Conservation (phyloP, 2,888 invertebrate genomes). For the Tiliacea aurago region DNA sequence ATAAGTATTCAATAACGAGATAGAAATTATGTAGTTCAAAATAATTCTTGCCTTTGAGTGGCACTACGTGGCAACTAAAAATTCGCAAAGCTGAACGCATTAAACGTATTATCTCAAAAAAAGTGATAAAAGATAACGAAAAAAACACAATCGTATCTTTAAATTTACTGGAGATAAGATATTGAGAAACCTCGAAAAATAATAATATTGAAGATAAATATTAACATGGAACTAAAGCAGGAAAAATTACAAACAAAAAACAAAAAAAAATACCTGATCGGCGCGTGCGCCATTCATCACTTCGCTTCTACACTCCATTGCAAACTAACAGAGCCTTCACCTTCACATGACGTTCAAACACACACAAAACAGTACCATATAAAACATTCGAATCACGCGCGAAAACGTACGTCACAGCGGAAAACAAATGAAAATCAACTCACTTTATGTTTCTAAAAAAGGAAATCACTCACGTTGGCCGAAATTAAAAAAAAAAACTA, state of each 20-base stretch:
- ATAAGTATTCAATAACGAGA: background rate
- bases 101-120: slow-evolving; percentile 5
- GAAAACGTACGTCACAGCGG: slow-evolving; percentile 39
- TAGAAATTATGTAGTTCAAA: background rate
- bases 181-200: slow-evolving; percentile 7
- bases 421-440: slow-evolving; percentile 26
- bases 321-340: slow-evolving; percentile 42
- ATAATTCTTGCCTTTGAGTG: background rate
- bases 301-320: slow-evolving; percentile 40
- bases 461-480: background rate
- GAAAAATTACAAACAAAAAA: background rate
- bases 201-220: slow-evolving; percentile 9
- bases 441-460: slow-evolving; percentile 27
- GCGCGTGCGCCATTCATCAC: slow-evolving; percentile 28
- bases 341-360: slow-evolving; percentile 27
- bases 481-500: background rate
- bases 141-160: slow-evolving; percentile 26
- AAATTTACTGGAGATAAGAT: slow-evolving; percentile 33
- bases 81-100: background rate
- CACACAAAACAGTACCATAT: slow-evolving; percentile 32
- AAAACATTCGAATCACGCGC: slow-evolving; percentile 53
- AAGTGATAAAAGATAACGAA: slow-evolving; percentile 33
- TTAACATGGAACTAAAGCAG: background rate
- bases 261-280: slow-evolving; percentile 36
- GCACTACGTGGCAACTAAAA: background rate